Base-by-base conservation (phyloP, 1,140 invertebrate genomes). In the Scaptomyza hsui region DNA sequence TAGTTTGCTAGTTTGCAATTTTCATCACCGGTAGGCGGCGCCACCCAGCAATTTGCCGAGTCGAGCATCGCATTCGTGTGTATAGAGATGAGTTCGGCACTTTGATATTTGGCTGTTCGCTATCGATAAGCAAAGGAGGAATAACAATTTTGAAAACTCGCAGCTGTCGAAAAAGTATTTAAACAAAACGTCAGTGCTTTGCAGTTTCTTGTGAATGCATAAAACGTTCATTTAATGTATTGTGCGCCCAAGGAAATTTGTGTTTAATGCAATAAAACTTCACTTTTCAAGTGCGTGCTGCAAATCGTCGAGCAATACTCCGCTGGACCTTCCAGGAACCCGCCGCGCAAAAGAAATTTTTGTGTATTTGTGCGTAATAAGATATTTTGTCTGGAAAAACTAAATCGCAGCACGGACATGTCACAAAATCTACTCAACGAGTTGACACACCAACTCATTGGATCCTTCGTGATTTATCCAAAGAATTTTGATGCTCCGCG, bases 391-490 rank as follows among this genome's bases (percentile, higher is more conserved):
- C n/a, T 18, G 3, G 18, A 19, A 10, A 12, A 32, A 57, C 15
- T 12, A 13, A 24, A 39, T 24, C 35, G 10, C 21, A 13, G 3
- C 10, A 39, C 52, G 4, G 21, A 37, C 16, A 67, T 68, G 55
- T 67, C 55, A 0, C 53, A 67, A 3, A 60, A 56, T 56, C 64
- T 70, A 5, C 9, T 71, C 5, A 19, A 18, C 5, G 21, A 68
- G 37, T 16, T 78, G 1, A 65, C 47, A n/a, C 59, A 18, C 9
- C 47, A 62, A 10, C 13, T 86, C 0, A 12, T 86, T 3, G 37
- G 65, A 0, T 72, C 53, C 21, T 78, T 88, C 19, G 52, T 49
- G 37, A 26, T 35, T 9, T 26, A 32, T 0, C 12, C 26, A 1
- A 24, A 39, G 10, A 5, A 3, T 3, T 24, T 9, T 3, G 32